Evolutionary conservation across 2,888 invertebrate genomes (phyloP), one percentile per base, ranked within the genome.

Genomic region (Petrolisthes cinctipes): DNA sequence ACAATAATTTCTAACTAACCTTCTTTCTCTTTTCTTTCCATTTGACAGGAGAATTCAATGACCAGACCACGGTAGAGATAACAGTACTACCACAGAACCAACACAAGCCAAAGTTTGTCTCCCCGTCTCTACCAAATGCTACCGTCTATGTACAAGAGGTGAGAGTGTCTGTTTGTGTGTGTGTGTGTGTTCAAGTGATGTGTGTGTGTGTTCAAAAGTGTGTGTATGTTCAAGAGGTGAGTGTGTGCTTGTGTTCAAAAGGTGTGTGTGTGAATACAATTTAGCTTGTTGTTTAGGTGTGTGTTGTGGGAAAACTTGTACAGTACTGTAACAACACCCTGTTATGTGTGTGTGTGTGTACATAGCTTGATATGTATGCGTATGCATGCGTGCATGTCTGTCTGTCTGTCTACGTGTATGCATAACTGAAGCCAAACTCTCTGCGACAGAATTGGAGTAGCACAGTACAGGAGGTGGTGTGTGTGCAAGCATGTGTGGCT

Each of bases 1-100:
- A n/a, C n/a, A n/a, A n/a, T 37, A 37, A 37, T 37, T 37, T 37
- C 2, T 37, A 37, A 37, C 37, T 37, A 37, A 37, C 37, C 37
- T 37, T 37, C 37, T 37, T 1, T 37, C 37, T 37, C 37, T 37
- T 37, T 37, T 37, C 37, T 37, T 37, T 37, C 37, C 37, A 2
- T 37, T 37, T 37, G 37, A 37, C 71, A 90, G 91, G 91, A 57
- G 83, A 81, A 53, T 83, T 75, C 78, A 86, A 86, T 78, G 90
- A 89, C 68, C 57, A 92, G 54, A 95, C 97, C 0, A 93, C 94
- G n/a, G 95, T 97, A 3, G 95, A 95, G 91, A 95, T 98, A 84
- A 94, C 95, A 76, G 96, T 97, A 61, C 93, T 95, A 37, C 95
- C 96, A 89, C 96, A 97, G 0, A 97, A 97, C 93, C 95, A 96